Evolutionary conservation across 2,888 invertebrate species (phyloP).

Genomic region (Heliothis peltigera): DNA sequence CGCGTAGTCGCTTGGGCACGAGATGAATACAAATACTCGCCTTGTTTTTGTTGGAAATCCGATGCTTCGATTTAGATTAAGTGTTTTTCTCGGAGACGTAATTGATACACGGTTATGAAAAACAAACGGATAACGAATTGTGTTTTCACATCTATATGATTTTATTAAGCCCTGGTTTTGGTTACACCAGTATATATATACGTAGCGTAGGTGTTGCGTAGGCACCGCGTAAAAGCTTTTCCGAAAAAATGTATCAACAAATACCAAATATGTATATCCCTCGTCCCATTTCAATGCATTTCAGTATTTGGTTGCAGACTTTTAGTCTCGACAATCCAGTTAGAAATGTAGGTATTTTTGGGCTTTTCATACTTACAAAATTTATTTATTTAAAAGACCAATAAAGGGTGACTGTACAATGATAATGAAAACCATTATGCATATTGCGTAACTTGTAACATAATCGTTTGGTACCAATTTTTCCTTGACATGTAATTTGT

Average conservation of each 20-base stretch:
- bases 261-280: too few species aligned
- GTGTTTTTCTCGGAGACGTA: background rate
- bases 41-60: slow-evolving; percentile 4
- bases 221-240: background rate
- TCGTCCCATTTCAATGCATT: background rate
- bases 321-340: too few species aligned
- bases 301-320: too few species aligned
- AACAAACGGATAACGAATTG: background rate
- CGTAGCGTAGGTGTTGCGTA: background rate
- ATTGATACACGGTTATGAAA: background rate
- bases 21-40: slow-evolving; percentile 7
- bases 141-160: background rate
- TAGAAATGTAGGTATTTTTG: too few species aligned
- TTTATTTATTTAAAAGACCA: background rate
- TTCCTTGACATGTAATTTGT: background rate
- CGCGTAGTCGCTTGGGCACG: background rate
- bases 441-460: slow-evolving; percentile 6
- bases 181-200: background rate
- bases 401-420: background rate
- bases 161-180: background rate
- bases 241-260: too few species aligned
- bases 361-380: too few species aligned
- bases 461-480: slow-evolving; percentile 39
- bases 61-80: background rate
- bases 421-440: background rate